Base-by-base conservation (phyloP, 2,113 vertebrate species). In the Emydura subglobosa region DNA sequence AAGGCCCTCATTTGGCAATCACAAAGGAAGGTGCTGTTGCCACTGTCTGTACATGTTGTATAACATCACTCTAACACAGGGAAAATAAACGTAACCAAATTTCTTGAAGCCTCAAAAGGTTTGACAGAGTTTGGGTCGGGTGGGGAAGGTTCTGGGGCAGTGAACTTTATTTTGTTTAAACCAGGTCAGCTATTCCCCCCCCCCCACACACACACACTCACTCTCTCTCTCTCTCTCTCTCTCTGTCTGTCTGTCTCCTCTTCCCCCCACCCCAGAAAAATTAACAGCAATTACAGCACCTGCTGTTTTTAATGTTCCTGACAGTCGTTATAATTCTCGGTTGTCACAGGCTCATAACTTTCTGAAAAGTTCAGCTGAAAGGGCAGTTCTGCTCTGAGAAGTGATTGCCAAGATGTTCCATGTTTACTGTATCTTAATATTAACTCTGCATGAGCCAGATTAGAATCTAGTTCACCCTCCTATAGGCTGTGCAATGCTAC, bases 391-490 rank as follows among this genome's bases (percentile, higher is more conserved):
- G 10, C 42, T 84, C 53, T 6, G 3, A 85, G 83, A 14, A 55
- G 39, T 0, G 2, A 44, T 57, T 65, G 61, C 47, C 44, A 76
- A 88, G 76, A 10, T 2, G 10, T 0, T 19, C 22, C 1, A 0
- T n/a, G 25, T 4, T 39, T 72, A 39, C n/a, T 72, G 65, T 39
- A 2, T 12, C 34, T 34, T 61, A 27, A 86, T 68, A 27, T 57
- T 78, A 42, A 0, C 3, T 11, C 42, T 61, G 65, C 54, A 81
- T 25, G 39, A 78, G 25, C 47, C 42, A 91, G 72, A 88, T 53
- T 8, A 2, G 19, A 89, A 54, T 39, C 65, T 80, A 51, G 0
- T 0, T 68, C 86, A 89, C 21, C 51, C 19, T 29, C 25, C 54
- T 54, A 49, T 80, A 78, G 42, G 25, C 55, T 76, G 42, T 39